phyloP scores from a whole-genome alignment of 2,888 invertebrate genomes.

The Hydropsyche betteni region DNA sequence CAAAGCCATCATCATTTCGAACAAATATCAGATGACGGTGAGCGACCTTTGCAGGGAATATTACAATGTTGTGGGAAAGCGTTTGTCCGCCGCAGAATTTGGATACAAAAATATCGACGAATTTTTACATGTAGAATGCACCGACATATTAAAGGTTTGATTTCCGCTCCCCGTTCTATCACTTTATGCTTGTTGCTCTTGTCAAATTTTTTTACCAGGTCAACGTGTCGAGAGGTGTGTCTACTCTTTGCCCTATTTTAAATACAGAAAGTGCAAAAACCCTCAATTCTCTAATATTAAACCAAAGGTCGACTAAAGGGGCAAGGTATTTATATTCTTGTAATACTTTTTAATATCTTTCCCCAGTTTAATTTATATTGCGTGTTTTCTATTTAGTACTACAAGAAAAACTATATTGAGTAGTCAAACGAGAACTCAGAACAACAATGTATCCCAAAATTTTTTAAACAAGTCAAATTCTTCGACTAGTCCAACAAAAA shows the following conservation, averaged over 20 bases:
- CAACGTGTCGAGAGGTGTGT: slow-evolving; percentile 28
- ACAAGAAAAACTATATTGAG: too few relatives aligned
- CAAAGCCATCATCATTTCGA: slow-evolving; percentile 42
- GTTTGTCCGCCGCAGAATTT: slow-evolving; percentile 42
- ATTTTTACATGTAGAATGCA: slow-evolving; percentile 45
- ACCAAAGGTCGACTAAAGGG: too few relatives aligned
- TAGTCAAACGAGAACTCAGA: too few relatives aligned
- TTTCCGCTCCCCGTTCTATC: neutral
- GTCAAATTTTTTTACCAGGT: slow-evolving; percentile 39
- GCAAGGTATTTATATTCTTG: neutral
- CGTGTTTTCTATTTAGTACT: too few relatives aligned
- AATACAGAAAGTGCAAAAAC: neutral
- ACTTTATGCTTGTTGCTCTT: neutral
- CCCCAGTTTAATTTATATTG: too few relatives aligned
- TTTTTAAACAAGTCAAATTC: too few relatives aligned
- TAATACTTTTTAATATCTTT: neutral
- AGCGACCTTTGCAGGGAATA: slow-evolving; percentile 46
- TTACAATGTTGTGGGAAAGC: neutral
- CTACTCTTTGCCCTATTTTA: slow-evolving; percentile 41
- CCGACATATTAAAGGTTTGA: slow-evolving; percentile 44
- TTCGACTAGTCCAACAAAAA: too few relatives aligned
- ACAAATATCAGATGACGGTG: slow-evolving; percentile 43
- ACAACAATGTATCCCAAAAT: too few relatives aligned
- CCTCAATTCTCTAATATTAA: too few relatives aligned
- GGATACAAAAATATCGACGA: slow-evolving; percentile 40